Evolutionary conservation across 2,797 vertebrate species (phyloP), one percentile per base, ranked within the genome.

Genomic region (Sciaenops ocellatus): DNA sequence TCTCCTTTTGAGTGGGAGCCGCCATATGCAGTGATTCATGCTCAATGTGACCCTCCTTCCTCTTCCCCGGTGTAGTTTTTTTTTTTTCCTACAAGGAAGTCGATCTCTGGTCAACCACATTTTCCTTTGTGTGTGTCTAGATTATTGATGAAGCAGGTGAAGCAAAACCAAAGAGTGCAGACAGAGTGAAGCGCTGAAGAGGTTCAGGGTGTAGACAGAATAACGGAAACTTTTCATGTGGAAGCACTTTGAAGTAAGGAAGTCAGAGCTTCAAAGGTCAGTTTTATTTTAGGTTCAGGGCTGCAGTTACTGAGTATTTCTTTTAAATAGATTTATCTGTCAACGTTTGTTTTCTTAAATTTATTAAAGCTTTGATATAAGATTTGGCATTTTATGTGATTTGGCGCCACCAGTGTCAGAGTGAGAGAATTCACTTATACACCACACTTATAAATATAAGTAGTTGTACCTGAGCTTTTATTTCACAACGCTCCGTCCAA

Each of bases 81-180:
- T 42, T 47, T 30, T n/a, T 61, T 34, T 18, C 8, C 28, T 9
- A 1, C 13, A 0, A 24, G 12, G 26, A 72, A 76, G 68, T 79
- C 63, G 52, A 6, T 79, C 38, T 70, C 56, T 73, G 75, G 78
- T 82, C 72, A 73, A 59, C 71, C 68, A 61, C 65, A 60, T 50
- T 67, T 63, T 77, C 56, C 73, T 63, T 22, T 71, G 72, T 60
- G 61, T 73, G 62, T 17, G 17, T 60, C n/a, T 75, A 55, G 68
- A 78, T 79, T 77, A 76, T 76, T 87, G 79, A 79, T 74, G 76
- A 70, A 74, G 38, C 55, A 46, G 70, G 66, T 76, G 79, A 62
- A 20, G 67, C 3, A 13, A 68, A 79, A 42, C 57, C 65, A 56
- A 46, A 69, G 75, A 73, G 63, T 38, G 61, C 55, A 57, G 64